Percentiles rank a stretch among this genome's conserved stretches.
These are phyloP conservation scores for Thelaira solivaga DNA, from an alignment of 2,888 invertebrate genomes.

Conservation along the genomic window DNA sequence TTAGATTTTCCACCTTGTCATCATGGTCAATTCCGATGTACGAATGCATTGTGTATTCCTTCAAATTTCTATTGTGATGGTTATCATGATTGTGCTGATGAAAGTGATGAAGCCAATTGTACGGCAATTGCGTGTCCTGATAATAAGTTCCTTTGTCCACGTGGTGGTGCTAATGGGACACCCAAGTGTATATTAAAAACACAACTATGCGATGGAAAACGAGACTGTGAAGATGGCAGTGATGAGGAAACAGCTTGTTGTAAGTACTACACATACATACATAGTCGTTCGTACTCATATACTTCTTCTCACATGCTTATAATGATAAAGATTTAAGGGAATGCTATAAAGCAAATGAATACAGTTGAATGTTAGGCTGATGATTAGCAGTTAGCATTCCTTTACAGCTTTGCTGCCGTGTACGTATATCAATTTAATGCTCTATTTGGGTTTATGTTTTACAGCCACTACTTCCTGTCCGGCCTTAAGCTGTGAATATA, in stretches of 20 bases:
- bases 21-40: conserved; percentile 93
- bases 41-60: conserved; percentile 95
- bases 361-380: neutral
- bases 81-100: conserved; percentile 93
- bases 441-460: conserved; percentile 56
- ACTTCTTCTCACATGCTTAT: neutral
- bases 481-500: conserved; percentile 91
- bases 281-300: too few species aligned
- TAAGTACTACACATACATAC: conserved; percentile 78
- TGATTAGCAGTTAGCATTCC: neutral
- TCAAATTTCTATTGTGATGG: conserved; percentile 88
- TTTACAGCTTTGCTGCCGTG: neutral
- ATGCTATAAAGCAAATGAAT: neutral
- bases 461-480: conserved; percentile 89
- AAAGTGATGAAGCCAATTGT: conserved; percentile 91
- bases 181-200: conserved; percentile 92
- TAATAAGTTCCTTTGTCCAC: conserved; percentile 93
- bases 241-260: conserved; percentile 94
- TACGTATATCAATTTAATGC: too few species aligned
- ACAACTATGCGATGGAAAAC: conserved; percentile 92
- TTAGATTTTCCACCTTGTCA: conserved; percentile 93
- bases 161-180: conserved; percentile 83
- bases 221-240: conserved; percentile 93
- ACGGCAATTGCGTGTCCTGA: conserved; percentile 91
- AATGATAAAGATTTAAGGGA: conserved; percentile 1